Base-by-base conservation (phyloP, 2,888 invertebrate species). In the Drosophila acutilabella region DNA sequence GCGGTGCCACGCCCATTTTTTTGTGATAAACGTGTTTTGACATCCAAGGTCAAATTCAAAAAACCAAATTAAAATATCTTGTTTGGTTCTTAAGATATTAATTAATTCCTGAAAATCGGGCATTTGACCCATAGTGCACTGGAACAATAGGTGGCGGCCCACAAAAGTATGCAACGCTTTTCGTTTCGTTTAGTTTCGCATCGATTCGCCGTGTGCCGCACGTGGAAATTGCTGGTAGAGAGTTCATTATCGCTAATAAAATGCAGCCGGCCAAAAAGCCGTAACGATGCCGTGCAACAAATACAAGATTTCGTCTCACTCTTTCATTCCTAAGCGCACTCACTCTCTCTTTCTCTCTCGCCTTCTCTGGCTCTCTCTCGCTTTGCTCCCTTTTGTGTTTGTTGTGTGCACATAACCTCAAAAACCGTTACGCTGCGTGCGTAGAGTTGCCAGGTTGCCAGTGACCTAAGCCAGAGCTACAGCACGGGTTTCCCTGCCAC, bases 191-290 rank as follows among this genome's bases (percentile, higher is more conserved):
- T 71, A 53, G 74, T 64, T 67, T 75, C 65, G 61, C 65, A 67
- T 68, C 72, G 54, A 59, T 78, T 73, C 64, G 64, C 58, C 58
- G 51, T 60, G 42, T 62, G 41, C 41, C 26, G 72, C 72, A 81
- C 74, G 74, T 72, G 74, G 71, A 72, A 36, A 36, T 36, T 11
- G 41, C 36, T 33, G 33, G 11, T 14, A 54, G 26, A 51, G 44
- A 78, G 84, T 85, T 87, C 87, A 85, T 85, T 85, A 85, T 84
- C 84, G 87, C 84, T 78, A 78, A 80, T 80, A 80, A 80, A 78
- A 80, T 80, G 80, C 80, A 75, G 71, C 62, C 71, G 71, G 56
- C 64, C 78, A 78, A 70, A 72, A 58, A 59, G 42, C 41, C 44
- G 16, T 44, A 59, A 67, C 52, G 38, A 41, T 53, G 54, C n/a